Evolutionary conservation across 2,113 vertebrate genomes (phyloP).

Genomic region (Mesembrinibis cayennensis): DNA sequence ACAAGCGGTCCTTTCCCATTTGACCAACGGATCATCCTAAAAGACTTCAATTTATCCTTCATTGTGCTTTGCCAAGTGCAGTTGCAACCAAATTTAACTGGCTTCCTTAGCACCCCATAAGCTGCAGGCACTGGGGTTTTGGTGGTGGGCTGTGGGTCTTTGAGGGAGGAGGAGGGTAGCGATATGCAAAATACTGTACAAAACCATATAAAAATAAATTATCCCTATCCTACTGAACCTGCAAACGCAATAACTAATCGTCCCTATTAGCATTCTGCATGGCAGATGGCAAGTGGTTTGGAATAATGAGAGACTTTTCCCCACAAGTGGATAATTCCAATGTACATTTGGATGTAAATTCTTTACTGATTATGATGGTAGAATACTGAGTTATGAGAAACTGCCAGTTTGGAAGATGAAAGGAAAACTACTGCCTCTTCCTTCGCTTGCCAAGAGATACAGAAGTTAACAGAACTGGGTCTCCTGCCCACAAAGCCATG

Average conservation of each 20-base stretch:
- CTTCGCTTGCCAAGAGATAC: slow-evolving; percentile 30
- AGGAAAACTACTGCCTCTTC: slow-evolving; percentile 44
- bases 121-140: not conserved
- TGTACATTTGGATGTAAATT: slow-evolving; percentile 43
- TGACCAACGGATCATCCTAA: not conserved
- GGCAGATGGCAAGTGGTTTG: slow-evolving; percentile 43
- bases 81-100: not conserved
- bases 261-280: not conserved
- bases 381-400: slow-evolving; percentile 26
- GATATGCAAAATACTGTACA: not conserved
- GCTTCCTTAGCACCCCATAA: not conserved
- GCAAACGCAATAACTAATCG: not conserved
- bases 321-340: slow-evolving; percentile 36
- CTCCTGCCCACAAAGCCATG: slow-evolving; percentile 40
- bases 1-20: not conserved
- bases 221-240: not conserved
- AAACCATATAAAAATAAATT: not conserved
- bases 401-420: slow-evolving; percentile 38
- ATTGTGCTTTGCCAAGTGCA: not conserved
- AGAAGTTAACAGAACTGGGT: slow-evolving; percentile 46
- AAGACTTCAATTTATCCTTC: not conserved
- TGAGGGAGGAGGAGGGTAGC: not conserved
- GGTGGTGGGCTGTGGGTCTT: not conserved
- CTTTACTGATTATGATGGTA: slow-evolving; percentile 7
- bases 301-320: slow-evolving; percentile 31